These are phyloP conservation scores for Eurytoma californica DNA, from an alignment of 2,888 invertebrate genomes.

Conservation along the genomic window DNA sequence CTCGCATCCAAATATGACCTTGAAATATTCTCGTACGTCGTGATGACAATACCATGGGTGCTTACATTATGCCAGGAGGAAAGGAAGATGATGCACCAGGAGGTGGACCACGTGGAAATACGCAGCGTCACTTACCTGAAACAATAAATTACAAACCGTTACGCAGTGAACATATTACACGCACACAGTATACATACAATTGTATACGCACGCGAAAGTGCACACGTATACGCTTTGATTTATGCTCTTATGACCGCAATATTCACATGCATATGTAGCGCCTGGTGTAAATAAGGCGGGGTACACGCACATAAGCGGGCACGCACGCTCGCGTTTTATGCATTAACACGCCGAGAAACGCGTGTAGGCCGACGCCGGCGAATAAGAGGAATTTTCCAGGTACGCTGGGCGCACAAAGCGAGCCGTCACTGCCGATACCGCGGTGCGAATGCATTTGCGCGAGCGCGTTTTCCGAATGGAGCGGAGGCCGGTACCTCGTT, in stretches of 20 bases:
- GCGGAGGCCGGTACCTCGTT: slow-evolving; percentile 14
- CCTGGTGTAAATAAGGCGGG: slow-evolving; percentile 1
- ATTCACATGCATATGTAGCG: slow-evolving; percentile 58
- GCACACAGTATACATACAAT: not conserved
- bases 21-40: slow-evolving; percentile 58
- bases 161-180: slow-evolving; percentile 57
- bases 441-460: slow-evolving; percentile 11
- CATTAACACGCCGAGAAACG: slow-evolving; percentile 44
- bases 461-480: slow-evolving; percentile 2
- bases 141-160: slow-evolving; percentile 74
- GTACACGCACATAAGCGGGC: slow-evolving; percentile 26
- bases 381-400: slow-evolving; percentile 59
- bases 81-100: slow-evolving; percentile 66
- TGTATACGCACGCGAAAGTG: not conserved
- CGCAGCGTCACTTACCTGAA: slow-evolving; percentile 75
- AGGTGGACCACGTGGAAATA: slow-evolving; percentile 64
- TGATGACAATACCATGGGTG: slow-evolving; percentile 59
- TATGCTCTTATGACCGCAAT: slow-evolving; percentile 65
- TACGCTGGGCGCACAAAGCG: slow-evolving; percentile 50
- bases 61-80: slow-evolving; percentile 72
- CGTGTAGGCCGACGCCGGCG: slow-evolving; percentile 57
- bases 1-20: not conserved
- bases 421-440: not conserved
- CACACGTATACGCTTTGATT: slow-evolving; percentile 63
- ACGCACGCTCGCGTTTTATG: slow-evolving; percentile 44